Evolutionary conservation across 2,797 vertebrate genomes (phyloP), one percentile per base, ranked within the genome.

Genomic region (Dromococcyx pavoninus): DNA sequence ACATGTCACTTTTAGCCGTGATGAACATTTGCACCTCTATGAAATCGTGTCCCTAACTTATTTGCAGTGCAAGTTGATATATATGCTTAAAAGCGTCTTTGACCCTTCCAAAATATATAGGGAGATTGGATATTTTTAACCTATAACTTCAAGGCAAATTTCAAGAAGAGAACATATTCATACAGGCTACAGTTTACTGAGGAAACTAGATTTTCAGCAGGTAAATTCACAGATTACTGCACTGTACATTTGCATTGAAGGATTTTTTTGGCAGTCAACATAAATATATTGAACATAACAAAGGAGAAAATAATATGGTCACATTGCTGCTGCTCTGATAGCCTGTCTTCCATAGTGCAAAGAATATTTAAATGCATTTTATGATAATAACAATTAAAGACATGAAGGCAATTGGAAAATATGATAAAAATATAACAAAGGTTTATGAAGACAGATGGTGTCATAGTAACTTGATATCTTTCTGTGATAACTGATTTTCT

Each of bases 401-500:
- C 2, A 62, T 32, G 4, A 84, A 83, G 4, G 5, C 11, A 75
- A 28, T 30, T 79, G 35, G 30, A 85, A 91, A 91, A 82, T 72
- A 78, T 8, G 3, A 24, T 56, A 56, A 75, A 80, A 92, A 62
- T 61, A 65, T 78, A 70, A 58, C 13, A 58, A 86, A 32, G 1
- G 3, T 79, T 82, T 81, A 72, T 89, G 48, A 92, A 76, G n/a
- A 86, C 39, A 60, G 62, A 70, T 70, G 17, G 21, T 79, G 51
- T 78, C 48, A 56, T 35, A 43, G 13, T 37, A 86, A 81, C 56
- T 86, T 61, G 33, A 39, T 84, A 48, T 24, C 53, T 73, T 93
- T 78, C 71, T 87, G 13, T 79, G 60, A 56, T 72, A 87, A 25
- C 19, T 76, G 43, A 66, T 91, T 94, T 92, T 94, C 51, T 80